phyloP scores from a whole-genome alignment of 1,140 invertebrate genomes.

The Aphaenogaster floridana region DNA sequence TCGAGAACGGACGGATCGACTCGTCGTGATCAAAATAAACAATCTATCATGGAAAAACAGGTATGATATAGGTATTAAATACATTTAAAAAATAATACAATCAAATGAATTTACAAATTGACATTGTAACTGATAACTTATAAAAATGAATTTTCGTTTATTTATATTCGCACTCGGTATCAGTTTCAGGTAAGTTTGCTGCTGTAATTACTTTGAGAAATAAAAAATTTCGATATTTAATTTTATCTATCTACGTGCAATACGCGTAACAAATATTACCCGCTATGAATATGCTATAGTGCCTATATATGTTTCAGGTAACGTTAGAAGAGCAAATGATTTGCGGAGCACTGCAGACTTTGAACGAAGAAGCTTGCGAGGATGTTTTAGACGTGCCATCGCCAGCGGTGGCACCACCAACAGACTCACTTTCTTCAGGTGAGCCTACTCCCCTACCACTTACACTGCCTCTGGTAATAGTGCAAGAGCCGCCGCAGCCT shows the following conservation, averaged over 20 bases:
- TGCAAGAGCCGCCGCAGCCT: constrained; percentile 83
- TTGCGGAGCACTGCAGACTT: constrained; percentile 95
- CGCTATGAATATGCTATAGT: neutral
- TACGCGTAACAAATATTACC: neutral
- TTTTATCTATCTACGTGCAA: neutral
- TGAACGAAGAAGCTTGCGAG: constrained; percentile 97
- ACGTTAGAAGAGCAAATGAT: constrained; percentile 98
- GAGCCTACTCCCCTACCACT: constrained; percentile 84
- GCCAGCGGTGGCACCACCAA: constrained; percentile 73
- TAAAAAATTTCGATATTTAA: neutral
- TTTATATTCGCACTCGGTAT: constrained; percentile 66
- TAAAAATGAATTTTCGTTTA: constrained; percentile 34
- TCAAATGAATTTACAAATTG: constrained; percentile 38
- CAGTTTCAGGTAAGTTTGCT: constrained; percentile 84
- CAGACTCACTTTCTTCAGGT: constrained; percentile 85
- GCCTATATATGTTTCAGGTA: constrained; percentile 88
- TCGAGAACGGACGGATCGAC: constrained; percentile 82
- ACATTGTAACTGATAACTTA: constrained; percentile 46
- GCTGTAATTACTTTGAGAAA: neutral
- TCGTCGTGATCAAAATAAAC: constrained; percentile 87
- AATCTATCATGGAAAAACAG: constrained; percentile 92
- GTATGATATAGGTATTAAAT: constrained; percentile 82
- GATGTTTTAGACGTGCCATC: constrained; percentile 91
- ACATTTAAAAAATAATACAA: neutral
- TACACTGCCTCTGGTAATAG: constrained; percentile 86